Conservation (phyloP, 1,140 invertebrate genomes). For the Drosophila sechellia region DNA sequence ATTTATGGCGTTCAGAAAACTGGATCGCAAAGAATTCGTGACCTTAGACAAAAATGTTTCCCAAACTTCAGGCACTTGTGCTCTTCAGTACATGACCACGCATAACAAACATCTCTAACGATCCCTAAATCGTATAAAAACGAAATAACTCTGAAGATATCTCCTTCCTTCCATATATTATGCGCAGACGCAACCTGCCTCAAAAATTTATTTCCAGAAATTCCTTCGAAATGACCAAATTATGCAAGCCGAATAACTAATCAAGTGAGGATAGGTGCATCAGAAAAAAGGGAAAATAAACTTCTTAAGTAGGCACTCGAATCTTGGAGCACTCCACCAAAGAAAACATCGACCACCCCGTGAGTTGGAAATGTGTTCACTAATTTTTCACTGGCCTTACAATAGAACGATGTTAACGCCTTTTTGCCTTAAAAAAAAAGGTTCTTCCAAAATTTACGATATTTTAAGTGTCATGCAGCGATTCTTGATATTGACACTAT, state of each 20-base stretch:
- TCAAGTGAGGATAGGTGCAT: conserved; percentile 42
- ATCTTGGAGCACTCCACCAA: conserved; percentile 12
- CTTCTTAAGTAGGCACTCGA: conserved; percentile 36
- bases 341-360: conserved; percentile 51
- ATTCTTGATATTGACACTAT: conserved; percentile 64
- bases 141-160: neutral
- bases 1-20: neutral
- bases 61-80: conserved; percentile 39
- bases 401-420: conserved; percentile 34
- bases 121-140: conserved; percentile 6
- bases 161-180: conserved; percentile 39
- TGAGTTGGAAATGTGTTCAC: conserved; percentile 64
- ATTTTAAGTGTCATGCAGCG: conserved; percentile 66
- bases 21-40: conserved; percentile 17
- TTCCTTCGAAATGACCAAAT: conserved; percentile 63
- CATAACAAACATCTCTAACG: conserved; percentile 37
- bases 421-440: conserved; percentile 25
- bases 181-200: conserved; percentile 75
- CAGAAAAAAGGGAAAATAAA: conserved; percentile 11
- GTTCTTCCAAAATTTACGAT: conserved; percentile 62
- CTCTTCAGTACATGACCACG: conserved; percentile 48
- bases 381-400: conserved; percentile 55
- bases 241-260: conserved; percentile 74
- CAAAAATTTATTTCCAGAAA: conserved; percentile 53
- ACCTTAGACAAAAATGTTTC: conserved; percentile 21